A percentile compares a stretch with the other conserved stretches of the same genome.
Conservation (phyloP, 2,113 vertebrate genomes). For the Noctilio leporinus region DNA sequence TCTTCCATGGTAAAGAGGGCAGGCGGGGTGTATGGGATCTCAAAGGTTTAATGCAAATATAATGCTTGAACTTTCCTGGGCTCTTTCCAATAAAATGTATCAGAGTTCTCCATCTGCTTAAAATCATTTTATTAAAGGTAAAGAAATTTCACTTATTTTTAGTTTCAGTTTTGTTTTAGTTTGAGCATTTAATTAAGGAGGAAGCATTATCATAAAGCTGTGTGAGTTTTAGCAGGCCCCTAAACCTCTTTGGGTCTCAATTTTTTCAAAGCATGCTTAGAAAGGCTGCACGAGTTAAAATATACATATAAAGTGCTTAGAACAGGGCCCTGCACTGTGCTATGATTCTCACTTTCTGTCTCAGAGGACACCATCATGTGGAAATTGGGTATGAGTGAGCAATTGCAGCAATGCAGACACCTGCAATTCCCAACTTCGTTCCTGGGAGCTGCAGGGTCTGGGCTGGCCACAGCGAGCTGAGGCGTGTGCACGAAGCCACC, state of each 20-base stretch:
- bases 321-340: not conserved
- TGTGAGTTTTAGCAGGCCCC: not conserved
- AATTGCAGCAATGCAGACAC: not conserved
- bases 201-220: not conserved
- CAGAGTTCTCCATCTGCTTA: not conserved
- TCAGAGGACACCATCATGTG: not conserved
- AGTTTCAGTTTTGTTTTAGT: not conserved
- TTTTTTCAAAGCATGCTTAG: not conserved
- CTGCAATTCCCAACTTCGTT: not conserved
- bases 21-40: not conserved
- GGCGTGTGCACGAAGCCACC: accelerated
- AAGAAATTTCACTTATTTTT: not conserved
- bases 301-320: not conserved
- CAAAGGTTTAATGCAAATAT: not conserved
- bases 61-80: not conserved
- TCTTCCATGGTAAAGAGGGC: not conserved
- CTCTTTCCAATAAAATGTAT: not conserved
- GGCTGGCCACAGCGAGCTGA: not conserved
- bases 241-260: not conserved
- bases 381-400: not conserved
- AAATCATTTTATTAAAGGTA: not conserved
- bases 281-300: not conserved
- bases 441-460: not conserved
- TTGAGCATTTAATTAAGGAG: not conserved
- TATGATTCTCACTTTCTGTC: not conserved